Percentiles rank a stretch among this genome's conserved stretches.
These are phyloP conservation scores for Morbakka virulenta DNA, from an alignment of 30 jellyfish, hydroid and myxozoan species.

Conservation along the genomic window DNA sequence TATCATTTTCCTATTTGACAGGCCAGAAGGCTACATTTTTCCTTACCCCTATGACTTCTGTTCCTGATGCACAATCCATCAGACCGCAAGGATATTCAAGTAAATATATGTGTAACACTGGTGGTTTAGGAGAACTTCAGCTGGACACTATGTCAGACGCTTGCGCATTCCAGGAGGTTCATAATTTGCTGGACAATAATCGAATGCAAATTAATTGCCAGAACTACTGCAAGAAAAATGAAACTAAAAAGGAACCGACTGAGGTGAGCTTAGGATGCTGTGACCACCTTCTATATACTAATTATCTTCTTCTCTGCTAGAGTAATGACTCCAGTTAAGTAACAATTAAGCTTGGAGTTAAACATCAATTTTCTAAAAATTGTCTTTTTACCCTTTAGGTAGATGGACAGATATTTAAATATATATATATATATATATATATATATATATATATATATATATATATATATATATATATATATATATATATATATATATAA, in stretches of 20 bases:
- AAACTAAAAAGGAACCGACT: background rate
- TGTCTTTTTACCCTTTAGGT: too few relatives aligned
- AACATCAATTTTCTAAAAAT: too few relatives aligned
- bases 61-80: background rate
- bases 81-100: background rate
- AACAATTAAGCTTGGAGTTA: too few relatives aligned
- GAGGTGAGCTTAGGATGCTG: too few relatives aligned
- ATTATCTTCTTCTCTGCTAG: too few relatives aligned
- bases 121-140: constrained; percentile 7
- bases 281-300: too few relatives aligned
- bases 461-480: too few relatives aligned
- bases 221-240: constrained; percentile 10
- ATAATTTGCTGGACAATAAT: constrained; percentile 29
- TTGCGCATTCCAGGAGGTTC: constrained; percentile 35
- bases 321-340: too few relatives aligned
- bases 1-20: constrained; percentile 10
- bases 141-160: constrained; percentile 3
- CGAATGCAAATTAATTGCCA: constrained; percentile 10
- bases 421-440: too few relatives aligned
- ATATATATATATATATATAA: too few relatives aligned
- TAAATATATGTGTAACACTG: constrained; percentile 8
- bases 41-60: constrained; percentile 28
- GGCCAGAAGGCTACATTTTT: constrained; percentile 11
- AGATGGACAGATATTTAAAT: too few relatives aligned
- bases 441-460: too few relatives aligned